phyloP scores from a whole-genome alignment of 2,888 invertebrate species.

The Ametastegia equiseti region DNA sequence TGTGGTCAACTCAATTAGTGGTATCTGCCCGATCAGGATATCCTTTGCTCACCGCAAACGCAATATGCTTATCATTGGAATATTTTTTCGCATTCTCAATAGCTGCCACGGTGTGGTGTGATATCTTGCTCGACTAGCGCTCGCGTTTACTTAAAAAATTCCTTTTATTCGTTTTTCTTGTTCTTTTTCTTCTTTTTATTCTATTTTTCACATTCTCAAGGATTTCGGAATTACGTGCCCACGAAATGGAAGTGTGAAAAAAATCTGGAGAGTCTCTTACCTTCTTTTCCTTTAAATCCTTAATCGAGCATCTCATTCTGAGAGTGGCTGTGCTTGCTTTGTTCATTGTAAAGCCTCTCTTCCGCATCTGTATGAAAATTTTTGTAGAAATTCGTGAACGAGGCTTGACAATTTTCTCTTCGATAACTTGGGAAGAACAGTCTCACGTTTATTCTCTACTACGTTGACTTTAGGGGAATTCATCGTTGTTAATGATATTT shows the following conservation, averaged over 20 bases:
- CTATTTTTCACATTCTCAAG: no score
- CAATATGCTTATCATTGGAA: neutral
- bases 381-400: neutral
- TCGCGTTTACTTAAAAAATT: neutral
- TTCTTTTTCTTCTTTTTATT: neutral
- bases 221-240: neutral
- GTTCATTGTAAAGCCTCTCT: neutral
- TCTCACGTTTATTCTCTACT: neutral
- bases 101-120: no score
- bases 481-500: neutral
- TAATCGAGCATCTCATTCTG: neutral
- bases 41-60: no score
- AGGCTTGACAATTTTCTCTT: neutral
- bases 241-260: neutral
- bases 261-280: neutral
- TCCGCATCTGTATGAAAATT: neutral
- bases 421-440: neutral
- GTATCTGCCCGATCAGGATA: no score
- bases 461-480: neutral
- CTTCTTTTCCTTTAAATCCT: neutral
- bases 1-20: no score
- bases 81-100: neutral
- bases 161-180: neutral
- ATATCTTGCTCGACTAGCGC: no score
- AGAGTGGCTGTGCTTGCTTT: neutral